phyloP scores from a whole-genome alignment of 1,140 invertebrate species.

The Brachionus sp. region DNA sequence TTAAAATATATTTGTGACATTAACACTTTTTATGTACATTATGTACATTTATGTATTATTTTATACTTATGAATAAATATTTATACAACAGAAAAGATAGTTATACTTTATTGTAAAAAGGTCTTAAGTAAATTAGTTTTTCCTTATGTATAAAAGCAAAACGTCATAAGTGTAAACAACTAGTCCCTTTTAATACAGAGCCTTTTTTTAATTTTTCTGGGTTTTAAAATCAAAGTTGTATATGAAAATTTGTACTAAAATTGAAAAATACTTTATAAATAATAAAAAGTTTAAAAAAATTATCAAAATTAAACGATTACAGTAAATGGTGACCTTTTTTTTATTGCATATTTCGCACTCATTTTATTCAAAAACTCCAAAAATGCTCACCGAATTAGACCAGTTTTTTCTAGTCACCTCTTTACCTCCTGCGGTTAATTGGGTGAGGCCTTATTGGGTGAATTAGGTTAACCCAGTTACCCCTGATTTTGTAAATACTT shows the following conservation, averaged over 20 bases:
- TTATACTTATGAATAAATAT: conserved; percentile 2
- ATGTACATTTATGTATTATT: neutral
- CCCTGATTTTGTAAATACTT: no score
- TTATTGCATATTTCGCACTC: no score
- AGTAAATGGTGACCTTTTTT: no score
- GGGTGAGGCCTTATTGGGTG: neutral
- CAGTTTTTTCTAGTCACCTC: neutral
- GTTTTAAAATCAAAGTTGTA: no score
- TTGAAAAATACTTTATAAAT: no score
- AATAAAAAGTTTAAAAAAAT: no score
- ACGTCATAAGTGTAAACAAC: neutral
- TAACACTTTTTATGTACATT: conserved; percentile 6
- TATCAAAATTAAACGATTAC: no score
- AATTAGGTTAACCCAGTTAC: neutral
- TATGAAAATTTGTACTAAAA: no score
- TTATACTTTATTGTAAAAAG: conserved; percentile 13
- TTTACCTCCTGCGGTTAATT: neutral
- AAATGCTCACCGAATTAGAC: neutral
- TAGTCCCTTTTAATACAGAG: no score
- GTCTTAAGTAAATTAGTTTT: conserved; percentile 2
- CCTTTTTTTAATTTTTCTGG: no score
- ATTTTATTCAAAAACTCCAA: neutral
- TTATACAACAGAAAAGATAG: neutral
- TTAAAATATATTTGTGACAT: neutral
- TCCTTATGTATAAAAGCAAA: neutral